These are phyloP conservation scores for Solenodon paradoxus DNA, from an alignment of 2,113 vertebrate genomes.

Conservation along the genomic window DNA sequence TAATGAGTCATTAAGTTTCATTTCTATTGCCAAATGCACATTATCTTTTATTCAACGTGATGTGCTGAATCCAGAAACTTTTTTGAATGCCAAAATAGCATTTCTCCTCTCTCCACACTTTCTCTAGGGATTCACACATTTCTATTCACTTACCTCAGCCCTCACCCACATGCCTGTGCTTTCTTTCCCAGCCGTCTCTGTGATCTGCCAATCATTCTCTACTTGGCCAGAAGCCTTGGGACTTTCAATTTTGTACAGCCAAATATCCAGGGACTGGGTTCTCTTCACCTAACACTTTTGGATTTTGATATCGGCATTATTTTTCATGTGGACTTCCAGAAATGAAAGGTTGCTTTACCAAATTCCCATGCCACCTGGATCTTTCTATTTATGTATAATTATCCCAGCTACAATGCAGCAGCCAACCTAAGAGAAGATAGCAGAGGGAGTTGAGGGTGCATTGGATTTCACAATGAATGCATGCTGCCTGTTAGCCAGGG, in stretches of 20 bases:
- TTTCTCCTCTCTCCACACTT: not conserved
- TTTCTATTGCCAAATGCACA: slow-evolving; percentile 59
- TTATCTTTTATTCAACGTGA: slow-evolving; percentile 72
- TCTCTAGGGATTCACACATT: slow-evolving; percentile 1
- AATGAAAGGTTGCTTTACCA: slow-evolving; percentile 26
- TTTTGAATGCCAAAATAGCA: slow-evolving; percentile 24
- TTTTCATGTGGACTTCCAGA: slow-evolving; percentile 55
- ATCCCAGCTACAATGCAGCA: slow-evolving; percentile 14
- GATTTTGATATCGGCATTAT: slow-evolving; percentile 58
- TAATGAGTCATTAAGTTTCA: slow-evolving; percentile 67
- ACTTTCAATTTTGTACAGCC: not conserved
- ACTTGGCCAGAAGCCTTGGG: not conserved
- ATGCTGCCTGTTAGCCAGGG: not conserved
- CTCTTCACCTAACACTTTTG: slow-evolving; percentile 41
- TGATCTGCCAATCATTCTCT: slow-evolving; percentile 19
- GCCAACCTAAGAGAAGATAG: not conserved
- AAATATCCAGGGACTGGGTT: not conserved
- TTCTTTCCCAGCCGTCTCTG: slow-evolving; percentile 13
- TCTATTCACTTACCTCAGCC: not conserved
- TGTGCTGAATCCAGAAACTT: slow-evolving; percentile 59
- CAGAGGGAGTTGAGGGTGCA: not conserved
- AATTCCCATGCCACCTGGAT: not conserved
- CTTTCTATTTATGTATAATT: not conserved
- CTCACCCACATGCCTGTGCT: slow-evolving; percentile 34
- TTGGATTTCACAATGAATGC: not conserved